phyloP scores from a whole-genome alignment of 2,113 vertebrate species.

The Cyprinodon tularosa region DNA sequence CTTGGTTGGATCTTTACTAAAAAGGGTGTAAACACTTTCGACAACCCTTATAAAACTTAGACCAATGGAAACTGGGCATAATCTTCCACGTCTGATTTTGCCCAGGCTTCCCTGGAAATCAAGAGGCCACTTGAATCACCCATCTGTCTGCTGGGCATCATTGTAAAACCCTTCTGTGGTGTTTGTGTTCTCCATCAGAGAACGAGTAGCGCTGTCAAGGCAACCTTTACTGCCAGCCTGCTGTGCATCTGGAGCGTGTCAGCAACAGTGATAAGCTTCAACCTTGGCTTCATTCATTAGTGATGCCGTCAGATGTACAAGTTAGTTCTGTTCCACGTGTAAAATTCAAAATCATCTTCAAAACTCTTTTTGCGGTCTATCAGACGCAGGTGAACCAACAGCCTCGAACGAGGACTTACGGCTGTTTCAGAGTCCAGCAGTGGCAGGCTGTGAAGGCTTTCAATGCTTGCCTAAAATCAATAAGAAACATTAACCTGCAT shows the following conservation, averaged over 20 bases:
- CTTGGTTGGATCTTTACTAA: background rate
- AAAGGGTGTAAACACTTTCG: background rate
- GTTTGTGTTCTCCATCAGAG: constrained; percentile 37
- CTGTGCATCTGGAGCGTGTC: constrained; percentile 56
- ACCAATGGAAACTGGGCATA: background rate
- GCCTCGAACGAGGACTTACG: background rate
- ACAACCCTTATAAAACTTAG: background rate
- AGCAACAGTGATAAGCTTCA: constrained; percentile 55
- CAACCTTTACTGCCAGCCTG: constrained; percentile 61
- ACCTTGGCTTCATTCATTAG: constrained; percentile 12
- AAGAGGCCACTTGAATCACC: constrained; percentile 45
- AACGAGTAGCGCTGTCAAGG: constrained; percentile 39
- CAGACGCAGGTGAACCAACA: constrained; percentile 2
- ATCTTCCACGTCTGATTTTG: background rate
- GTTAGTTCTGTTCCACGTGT: background rate
- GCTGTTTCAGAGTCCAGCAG: background rate
- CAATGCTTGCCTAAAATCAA: no score
- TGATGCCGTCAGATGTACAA: background rate
- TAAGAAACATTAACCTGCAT: no score
- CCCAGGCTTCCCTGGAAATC: constrained; percentile 53
- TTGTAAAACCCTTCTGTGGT: constrained; percentile 4
- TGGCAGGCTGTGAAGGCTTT: no score
- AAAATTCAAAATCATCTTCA: background rate
- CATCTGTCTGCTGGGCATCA: background rate
- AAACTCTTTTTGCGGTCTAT: background rate